A percentile compares a stretch with the other conserved stretches of the same genome.
phyloP scores from a whole-genome alignment of 2,113 vertebrate species.

The Sceloporus undulatus region DNA sequence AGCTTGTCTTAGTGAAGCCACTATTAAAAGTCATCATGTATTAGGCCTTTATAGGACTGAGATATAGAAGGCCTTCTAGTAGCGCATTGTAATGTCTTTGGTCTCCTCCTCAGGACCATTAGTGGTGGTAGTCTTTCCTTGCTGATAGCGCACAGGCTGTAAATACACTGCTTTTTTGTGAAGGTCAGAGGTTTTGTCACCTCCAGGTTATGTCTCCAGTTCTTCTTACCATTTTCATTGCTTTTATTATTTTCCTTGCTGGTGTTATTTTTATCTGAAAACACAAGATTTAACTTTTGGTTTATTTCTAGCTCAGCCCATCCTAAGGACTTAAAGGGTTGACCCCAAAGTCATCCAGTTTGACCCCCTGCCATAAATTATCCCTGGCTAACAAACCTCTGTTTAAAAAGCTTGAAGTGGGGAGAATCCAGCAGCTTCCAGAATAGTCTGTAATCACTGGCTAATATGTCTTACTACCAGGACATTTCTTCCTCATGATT shows the following conservation, averaged over 20 bases:
- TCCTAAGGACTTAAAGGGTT: too few species aligned
- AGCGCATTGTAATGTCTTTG: not conserved
- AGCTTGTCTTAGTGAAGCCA: not conserved
- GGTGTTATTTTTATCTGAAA: constrained; percentile 57
- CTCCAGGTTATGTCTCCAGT: constrained; percentile 28
- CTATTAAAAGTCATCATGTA: not conserved
- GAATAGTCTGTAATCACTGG: too few species aligned
- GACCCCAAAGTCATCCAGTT: too few species aligned
- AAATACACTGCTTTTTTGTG: not conserved
- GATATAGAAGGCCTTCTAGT: not conserved
- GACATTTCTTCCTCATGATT: too few species aligned
- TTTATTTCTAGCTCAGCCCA: not conserved
- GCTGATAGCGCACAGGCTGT: not conserved
- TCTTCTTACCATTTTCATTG: not conserved
- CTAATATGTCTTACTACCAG: too few species aligned
- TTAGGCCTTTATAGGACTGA: not conserved
- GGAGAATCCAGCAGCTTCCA: too few species aligned
- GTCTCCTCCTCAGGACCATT: not conserved
- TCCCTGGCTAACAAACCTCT: too few species aligned
- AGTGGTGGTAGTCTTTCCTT: not conserved
- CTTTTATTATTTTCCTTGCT: constrained; percentile 54
- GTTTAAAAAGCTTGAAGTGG: too few species aligned
- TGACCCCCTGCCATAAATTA: too few species aligned
- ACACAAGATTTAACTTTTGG: not conserved
- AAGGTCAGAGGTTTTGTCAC: not conserved